These are phyloP conservation scores for Heliothis virescens DNA, from an alignment of 1,140 invertebrate species.

Conservation along the genomic window DNA sequence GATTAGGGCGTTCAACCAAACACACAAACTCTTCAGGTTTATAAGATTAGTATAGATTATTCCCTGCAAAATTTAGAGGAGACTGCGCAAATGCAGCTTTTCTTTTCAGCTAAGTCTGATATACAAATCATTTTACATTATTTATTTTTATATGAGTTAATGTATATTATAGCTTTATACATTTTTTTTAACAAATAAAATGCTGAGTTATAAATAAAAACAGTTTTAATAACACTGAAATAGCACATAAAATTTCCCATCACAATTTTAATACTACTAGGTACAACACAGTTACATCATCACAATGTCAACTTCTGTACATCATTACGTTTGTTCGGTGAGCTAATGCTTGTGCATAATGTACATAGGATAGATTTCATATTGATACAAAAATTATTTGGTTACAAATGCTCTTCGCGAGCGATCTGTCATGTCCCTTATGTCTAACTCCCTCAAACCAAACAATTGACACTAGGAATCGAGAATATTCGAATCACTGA, in stretches of 20 bases:
- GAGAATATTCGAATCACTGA: constrained; percentile 47
- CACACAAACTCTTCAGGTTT: no score
- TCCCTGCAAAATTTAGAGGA: no score
- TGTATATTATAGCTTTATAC: background rate
- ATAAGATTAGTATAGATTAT: no score
- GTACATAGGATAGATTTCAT: constrained; percentile 34
- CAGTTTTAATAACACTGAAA: constrained; percentile 78
- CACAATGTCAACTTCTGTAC: constrained; percentile 66
- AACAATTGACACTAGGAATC: constrained; percentile 31
- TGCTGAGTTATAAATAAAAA: constrained; percentile 57
- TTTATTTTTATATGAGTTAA: no score
- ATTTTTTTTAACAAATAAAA: constrained; percentile 17
- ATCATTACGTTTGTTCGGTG: constrained; percentile 49
- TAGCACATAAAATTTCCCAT: constrained; percentile 77
- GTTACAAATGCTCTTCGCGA: constrained; percentile 51
- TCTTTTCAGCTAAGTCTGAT: no score
- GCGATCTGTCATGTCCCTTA: constrained; percentile 53
- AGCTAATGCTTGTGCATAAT: constrained; percentile 38
- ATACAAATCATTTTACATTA: no score
- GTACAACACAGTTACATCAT: constrained; percentile 70
- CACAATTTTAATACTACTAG: constrained; percentile 75
- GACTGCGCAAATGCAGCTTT: no score
- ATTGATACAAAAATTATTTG: constrained; percentile 32
- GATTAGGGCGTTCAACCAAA: no score
- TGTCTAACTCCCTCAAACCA: constrained; percentile 29